Conservation (phyloP, 2,888 invertebrate species). For the Neocrepidodera transversa region DNA sequence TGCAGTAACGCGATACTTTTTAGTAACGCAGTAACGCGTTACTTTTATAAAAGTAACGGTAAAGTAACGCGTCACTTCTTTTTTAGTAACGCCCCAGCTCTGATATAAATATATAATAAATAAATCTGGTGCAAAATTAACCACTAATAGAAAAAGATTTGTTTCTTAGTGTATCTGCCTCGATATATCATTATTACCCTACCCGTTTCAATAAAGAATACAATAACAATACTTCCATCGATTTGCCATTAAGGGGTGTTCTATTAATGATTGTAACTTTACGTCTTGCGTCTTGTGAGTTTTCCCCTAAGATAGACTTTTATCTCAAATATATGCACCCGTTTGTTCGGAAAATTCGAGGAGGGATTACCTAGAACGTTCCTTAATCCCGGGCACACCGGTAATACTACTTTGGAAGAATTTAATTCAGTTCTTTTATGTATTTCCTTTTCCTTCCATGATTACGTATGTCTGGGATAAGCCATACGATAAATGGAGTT, state of each 20-base stretch:
- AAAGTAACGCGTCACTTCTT: too few species aligned
- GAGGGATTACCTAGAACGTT: slow-evolving; percentile 38
- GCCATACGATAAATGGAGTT: neutral
- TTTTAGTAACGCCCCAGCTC: too few species aligned
- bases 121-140: too few species aligned
- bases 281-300: slow-evolving; percentile 26
- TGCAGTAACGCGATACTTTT: too few species aligned
- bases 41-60: too few species aligned
- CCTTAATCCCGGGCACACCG: slow-evolving; percentile 33
- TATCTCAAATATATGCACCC: slow-evolving; percentile 42
- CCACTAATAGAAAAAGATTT: too few species aligned
- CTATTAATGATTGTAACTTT: slow-evolving; percentile 35
- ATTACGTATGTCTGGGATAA: slow-evolving; percentile 17
- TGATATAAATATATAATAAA: too few species aligned
- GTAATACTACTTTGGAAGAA: slow-evolving; percentile 27
- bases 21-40: too few species aligned
- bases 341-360: slow-evolving; percentile 30
- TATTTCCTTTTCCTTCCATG: slow-evolving; percentile 8
- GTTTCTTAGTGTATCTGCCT: slow-evolving; percentile 17
- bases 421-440: slow-evolving; percentile 31
- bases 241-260: slow-evolving; percentile 36
- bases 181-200: neutral
- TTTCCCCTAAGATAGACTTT: slow-evolving; percentile 26
- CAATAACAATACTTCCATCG: slow-evolving; percentile 29
- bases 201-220: slow-evolving; percentile 14